Evolutionary conservation across 2,888 invertebrate genomes (phyloP).

Genomic region (Caenorhabditis imperialis): DNA sequence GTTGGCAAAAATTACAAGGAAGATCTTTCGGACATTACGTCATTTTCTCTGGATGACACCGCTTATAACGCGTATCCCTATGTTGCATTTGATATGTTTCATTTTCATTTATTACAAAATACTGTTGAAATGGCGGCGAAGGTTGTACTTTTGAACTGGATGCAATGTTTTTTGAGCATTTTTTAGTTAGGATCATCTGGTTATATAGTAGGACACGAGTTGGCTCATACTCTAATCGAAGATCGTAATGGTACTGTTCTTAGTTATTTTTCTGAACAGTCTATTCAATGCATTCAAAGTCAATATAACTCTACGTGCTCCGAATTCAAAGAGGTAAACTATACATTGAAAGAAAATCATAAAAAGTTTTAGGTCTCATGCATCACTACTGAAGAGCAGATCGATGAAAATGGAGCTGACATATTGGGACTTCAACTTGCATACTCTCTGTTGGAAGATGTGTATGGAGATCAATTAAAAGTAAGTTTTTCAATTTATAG

Average conservation of each 20-base stretch:
- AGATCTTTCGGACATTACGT: too few species aligned
- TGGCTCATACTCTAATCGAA: neutral
- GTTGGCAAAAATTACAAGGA: too few species aligned
- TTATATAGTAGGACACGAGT: neutral
- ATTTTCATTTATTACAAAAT: neutral
- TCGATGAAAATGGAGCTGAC: slow-evolving; percentile 7
- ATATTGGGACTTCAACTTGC: neutral
- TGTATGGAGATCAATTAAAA: neutral
- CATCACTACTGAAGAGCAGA: neutral
- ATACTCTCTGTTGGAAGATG: neutral
- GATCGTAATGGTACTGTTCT: neutral
- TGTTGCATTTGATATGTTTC: neutral
- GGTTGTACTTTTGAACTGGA: neutral
- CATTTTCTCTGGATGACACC: too few species aligned
- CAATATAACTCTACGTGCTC: neutral
- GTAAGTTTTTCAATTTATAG: neutral
- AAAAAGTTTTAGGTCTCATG: neutral
- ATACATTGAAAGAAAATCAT: neutral
- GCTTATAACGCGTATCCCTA: neutral
- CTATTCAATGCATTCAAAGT: neutral
- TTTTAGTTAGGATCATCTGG: neutral
- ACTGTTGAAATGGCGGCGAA: slow-evolving; percentile 1
- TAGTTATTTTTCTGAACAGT: neutral
- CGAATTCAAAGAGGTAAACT: slow-evolving; percentile 5
- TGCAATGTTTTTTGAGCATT: too few species aligned